These are phyloP conservation scores for Phyllotreta striolata DNA, from an alignment of 2,888 invertebrate species.

Conservation along the genomic window DNA sequence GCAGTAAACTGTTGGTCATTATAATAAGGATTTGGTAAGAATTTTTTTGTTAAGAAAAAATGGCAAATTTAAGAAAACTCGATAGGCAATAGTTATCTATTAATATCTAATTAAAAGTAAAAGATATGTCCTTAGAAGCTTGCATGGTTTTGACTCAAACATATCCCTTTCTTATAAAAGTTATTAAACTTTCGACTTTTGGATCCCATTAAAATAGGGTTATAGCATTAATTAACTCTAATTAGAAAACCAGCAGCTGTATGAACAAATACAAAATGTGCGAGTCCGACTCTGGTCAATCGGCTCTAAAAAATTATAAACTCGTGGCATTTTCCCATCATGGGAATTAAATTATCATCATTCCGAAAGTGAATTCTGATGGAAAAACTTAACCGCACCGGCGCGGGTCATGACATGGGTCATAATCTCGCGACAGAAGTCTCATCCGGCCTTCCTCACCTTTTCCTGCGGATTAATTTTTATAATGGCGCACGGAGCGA, in stretches of 20 bases:
- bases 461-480: slow-evolving; percentile 34
- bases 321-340: slow-evolving; percentile 5
- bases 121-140: too few species aligned
- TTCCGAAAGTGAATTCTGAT: slow-evolving; percentile 24
- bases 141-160: too few species aligned
- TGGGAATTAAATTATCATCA: slow-evolving; percentile 26
- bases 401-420: slow-evolving; percentile 15
- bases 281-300: slow-evolving; percentile 3
- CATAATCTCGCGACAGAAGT: slow-evolving; percentile 22
- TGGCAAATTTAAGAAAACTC: too few species aligned
- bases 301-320: slow-evolving; percentile 22
- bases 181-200: too few species aligned
- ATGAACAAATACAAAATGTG: not conserved
- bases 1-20: too few species aligned
- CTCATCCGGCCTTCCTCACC: slow-evolving; percentile 1
- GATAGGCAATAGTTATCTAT: too few species aligned
- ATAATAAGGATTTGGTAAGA: too few species aligned
- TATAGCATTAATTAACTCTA: not conserved
- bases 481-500: not conserved
- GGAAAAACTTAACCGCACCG: slow-evolving; percentile 20
- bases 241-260: not conserved
- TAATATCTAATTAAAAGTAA: too few species aligned
- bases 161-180: too few species aligned
- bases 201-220: too few species aligned
- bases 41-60: too few species aligned